A percentile compares a stretch with the other conserved stretches of the same genome.
These are phyloP conservation scores for Druon quercuslanigerum DNA, from an alignment of 1,140 invertebrate species.

Conservation along the genomic window DNA sequence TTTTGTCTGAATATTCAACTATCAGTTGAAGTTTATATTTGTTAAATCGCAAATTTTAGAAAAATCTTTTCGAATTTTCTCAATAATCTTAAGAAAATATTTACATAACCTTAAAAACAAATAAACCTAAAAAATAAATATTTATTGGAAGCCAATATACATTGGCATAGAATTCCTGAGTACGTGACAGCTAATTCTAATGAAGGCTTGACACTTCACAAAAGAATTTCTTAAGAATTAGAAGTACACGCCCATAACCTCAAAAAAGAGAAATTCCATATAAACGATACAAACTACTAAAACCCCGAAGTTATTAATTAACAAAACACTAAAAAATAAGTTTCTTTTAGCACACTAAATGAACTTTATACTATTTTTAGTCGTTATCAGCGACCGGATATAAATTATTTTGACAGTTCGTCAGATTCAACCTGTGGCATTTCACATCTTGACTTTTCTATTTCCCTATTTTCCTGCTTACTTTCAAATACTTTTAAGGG, in stretches of 20 bases:
- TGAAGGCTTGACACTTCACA: not conserved
- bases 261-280: slow-evolving; percentile 37
- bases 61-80: too few relatives aligned
- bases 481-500: not conserved
- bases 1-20: too few relatives aligned
- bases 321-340: not conserved
- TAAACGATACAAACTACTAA: not conserved
- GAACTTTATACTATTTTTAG: slow-evolving; percentile 8
- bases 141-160: not conserved
- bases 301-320: too few relatives aligned
- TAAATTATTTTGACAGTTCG: slow-evolving; percentile 14
- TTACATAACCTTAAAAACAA: too few relatives aligned
- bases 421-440: slow-evolving; percentile 9
- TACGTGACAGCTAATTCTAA: not conserved
- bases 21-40: too few relatives aligned
- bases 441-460: not conserved
- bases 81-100: too few relatives aligned
- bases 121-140: too few relatives aligned
- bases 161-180: not conserved
- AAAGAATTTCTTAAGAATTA: not conserved
- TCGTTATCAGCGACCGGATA: slow-evolving; percentile 15
- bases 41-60: too few relatives aligned
- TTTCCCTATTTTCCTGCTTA: not conserved
- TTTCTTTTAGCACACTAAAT: not conserved
- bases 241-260: slow-evolving; percentile 69